Evolutionary conservation across 92 coral and sea anemone species (phyloP).

Genomic region (Desmophyllum pertusum): DNA sequence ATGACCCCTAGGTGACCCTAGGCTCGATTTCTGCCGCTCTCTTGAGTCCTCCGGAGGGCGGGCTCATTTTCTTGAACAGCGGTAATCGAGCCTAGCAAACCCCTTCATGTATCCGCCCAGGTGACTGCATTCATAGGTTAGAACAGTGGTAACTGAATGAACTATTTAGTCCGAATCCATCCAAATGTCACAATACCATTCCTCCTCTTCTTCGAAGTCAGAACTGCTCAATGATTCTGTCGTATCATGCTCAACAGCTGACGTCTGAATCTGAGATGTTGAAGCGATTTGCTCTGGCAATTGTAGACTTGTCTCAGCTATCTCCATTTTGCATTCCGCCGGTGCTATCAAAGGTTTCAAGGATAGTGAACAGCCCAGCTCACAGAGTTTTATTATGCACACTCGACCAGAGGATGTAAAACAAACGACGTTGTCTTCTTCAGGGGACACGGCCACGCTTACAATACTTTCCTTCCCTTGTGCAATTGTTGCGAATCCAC

Average conservation of each 20-base stretch:
- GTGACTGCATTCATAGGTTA: no score
- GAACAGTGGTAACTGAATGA: background rate
- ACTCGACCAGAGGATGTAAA: background rate
- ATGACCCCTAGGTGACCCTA: no score
- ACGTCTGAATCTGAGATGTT: background rate
- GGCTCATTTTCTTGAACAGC: no score
- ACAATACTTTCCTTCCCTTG: background rate
- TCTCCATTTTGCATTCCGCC: background rate
- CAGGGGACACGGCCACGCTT: background rate
- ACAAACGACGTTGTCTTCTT: background rate
- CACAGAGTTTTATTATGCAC: background rate
- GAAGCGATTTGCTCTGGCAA: background rate
- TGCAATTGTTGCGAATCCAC: constrained; percentile 4
- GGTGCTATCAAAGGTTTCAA: background rate
- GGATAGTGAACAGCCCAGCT: background rate
- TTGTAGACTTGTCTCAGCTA: background rate
- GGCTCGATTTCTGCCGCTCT: no score
- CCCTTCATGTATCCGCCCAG: no score
- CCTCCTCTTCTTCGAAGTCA: background rate
- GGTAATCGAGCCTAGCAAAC: no score
- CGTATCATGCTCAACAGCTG: background rate
- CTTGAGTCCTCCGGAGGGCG: no score
- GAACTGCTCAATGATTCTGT: background rate
- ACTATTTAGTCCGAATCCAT: background rate
- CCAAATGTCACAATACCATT: background rate